phyloP scores from a whole-genome alignment of 92 coral and sea anemone species.

The Chrysogorgia sp. region DNA sequence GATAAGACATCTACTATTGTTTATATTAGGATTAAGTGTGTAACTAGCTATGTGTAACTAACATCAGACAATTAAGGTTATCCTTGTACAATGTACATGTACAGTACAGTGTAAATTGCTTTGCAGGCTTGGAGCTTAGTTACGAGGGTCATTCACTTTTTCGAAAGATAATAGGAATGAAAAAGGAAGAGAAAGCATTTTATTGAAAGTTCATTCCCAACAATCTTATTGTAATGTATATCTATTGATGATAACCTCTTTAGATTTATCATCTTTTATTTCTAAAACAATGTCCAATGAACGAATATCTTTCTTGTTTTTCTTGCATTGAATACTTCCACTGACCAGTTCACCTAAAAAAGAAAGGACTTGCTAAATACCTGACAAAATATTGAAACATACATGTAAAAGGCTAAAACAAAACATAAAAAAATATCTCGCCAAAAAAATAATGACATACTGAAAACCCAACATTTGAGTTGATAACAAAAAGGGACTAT shows the following conservation, averaged over 20 bases:
- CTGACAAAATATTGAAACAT: neutral
- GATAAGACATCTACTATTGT: too few relatives aligned
- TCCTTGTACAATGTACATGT: too few relatives aligned
- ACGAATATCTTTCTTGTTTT: conserved; percentile 76
- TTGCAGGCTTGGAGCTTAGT: too few relatives aligned
- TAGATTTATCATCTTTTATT: conserved; percentile 27
- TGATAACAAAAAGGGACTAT: too few relatives aligned
- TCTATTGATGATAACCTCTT: conserved; percentile 22
- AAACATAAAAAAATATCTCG: neutral
- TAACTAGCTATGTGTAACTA: too few relatives aligned
- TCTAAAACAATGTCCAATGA: conserved; percentile 79
- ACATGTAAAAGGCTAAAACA: neutral
- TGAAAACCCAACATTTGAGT: too few relatives aligned
- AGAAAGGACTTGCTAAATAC: neutral
- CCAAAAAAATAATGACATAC: too few relatives aligned
- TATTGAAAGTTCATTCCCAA: neutral
- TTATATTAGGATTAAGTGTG: too few relatives aligned
- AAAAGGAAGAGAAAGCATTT: neutral
- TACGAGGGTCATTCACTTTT: too few relatives aligned
- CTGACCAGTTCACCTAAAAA: conserved; percentile 72
- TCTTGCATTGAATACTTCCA: conserved; percentile 78
- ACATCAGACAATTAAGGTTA: too few relatives aligned
- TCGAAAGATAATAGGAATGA: too few relatives aligned
- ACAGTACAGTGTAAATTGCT: too few relatives aligned
- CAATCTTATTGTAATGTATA: conserved; percentile 20